Percentiles rank a stretch among this genome's conserved stretches.
These are phyloP conservation scores for Mamestra configurata DNA, from an alignment of 1,140 invertebrate genomes.

Conservation along the genomic window DNA sequence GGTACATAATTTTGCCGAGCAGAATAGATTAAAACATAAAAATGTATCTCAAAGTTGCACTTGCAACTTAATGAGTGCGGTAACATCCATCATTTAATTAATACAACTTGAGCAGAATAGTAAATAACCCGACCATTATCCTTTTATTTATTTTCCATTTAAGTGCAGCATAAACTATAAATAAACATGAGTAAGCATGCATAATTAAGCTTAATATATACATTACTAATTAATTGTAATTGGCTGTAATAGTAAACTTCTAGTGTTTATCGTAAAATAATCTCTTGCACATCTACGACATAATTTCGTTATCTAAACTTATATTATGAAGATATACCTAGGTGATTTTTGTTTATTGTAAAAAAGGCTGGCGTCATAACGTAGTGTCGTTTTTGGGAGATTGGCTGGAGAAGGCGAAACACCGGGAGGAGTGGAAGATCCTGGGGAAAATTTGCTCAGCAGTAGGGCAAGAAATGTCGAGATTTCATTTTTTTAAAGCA, in stretches of 20 bases:
- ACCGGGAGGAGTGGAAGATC: too few relatives aligned
- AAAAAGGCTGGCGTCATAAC: too few relatives aligned
- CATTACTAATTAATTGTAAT: constrained; percentile 9
- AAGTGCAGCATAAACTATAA: background rate
- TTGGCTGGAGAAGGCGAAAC: too few relatives aligned
- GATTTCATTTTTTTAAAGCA: too few relatives aligned
- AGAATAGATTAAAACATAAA: background rate
- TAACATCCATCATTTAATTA: background rate
- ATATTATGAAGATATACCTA: too few relatives aligned
- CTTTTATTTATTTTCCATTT: background rate
- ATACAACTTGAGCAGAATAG: constrained; percentile 5
- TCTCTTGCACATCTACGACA: background rate
- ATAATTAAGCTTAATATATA: background rate
- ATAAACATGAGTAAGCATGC: background rate
- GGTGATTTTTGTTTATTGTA: too few relatives aligned
- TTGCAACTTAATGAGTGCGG: background rate
- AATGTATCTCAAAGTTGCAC: background rate
- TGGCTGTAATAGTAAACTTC: background rate
- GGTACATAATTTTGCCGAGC: too few relatives aligned
- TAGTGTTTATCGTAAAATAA: background rate
- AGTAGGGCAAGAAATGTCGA: too few relatives aligned
- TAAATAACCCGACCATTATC: background rate
- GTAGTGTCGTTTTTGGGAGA: too few relatives aligned
- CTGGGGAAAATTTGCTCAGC: too few relatives aligned
- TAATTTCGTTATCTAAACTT: too few relatives aligned